Percentiles rank a stretch among this genome's conserved stretches.
These are phyloP conservation scores for Drosophila mayri DNA, from an alignment of 1,140 invertebrate species.

Conservation along the genomic window DNA sequence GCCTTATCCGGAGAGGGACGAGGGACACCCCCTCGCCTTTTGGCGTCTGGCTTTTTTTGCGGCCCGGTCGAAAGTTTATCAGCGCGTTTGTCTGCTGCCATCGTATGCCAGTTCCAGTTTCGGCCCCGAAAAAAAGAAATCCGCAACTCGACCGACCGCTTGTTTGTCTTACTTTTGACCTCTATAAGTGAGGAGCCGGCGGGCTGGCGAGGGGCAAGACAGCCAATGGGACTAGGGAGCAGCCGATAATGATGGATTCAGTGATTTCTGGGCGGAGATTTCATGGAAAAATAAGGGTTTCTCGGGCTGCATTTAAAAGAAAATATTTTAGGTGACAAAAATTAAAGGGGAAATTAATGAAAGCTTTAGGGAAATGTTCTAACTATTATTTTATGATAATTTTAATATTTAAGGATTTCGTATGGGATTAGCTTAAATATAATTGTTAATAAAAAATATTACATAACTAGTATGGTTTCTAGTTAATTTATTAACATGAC, in stretches of 20 bases:
- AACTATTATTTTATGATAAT: not conserved
- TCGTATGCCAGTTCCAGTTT: constrained; percentile 45
- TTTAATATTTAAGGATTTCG: not conserved
- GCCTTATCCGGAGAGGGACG: not conserved
- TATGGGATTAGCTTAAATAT: not conserved
- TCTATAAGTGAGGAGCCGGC: constrained; percentile 65
- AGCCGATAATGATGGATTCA: constrained; percentile 74
- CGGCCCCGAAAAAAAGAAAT: constrained; percentile 28
- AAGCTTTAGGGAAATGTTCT: not conserved
- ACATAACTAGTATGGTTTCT: not conserved
- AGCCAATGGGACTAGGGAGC: constrained; percentile 12
- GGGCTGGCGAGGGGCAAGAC: not conserved
- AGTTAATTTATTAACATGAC: not conserved
- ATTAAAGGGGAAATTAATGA: too few species aligned
- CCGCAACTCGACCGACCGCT: constrained; percentile 65
- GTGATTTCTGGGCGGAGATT: not conserved
- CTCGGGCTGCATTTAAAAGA: too few species aligned
- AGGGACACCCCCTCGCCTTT: constrained; percentile 6
- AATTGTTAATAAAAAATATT: not conserved
- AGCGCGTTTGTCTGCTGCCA: constrained; percentile 67
- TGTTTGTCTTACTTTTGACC: constrained; percentile 83
- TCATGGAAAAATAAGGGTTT: not conserved
- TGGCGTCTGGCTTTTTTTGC: constrained; percentile 46
- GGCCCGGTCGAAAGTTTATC: constrained; percentile 73
- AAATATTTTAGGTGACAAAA: not conserved